phyloP scores from a whole-genome alignment of 2,888 invertebrate species.

The Zeuzera pyrina region DNA sequence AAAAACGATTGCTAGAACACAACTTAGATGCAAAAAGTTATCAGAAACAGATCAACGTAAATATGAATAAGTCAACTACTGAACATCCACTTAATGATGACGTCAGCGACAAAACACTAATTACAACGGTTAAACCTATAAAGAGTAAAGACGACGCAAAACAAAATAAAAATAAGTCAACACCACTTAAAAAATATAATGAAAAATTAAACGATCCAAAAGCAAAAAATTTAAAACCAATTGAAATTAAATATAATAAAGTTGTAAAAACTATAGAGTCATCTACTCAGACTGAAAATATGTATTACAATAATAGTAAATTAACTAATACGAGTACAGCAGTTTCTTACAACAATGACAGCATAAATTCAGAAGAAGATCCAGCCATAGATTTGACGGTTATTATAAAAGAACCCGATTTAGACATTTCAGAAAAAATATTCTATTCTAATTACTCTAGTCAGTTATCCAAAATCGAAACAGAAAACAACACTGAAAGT shows the following conservation, averaged over 20 bases:
- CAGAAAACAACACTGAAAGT: conserved; percentile 11
- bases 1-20: conserved; percentile 33
- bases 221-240: conserved; percentile 26
- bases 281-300: conserved; percentile 15
- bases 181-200: conserved; percentile 52
- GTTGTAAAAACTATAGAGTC: conserved; percentile 21
- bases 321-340: conserved; percentile 15
- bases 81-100: conserved; percentile 16
- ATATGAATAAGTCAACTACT: conserved; percentile 16
- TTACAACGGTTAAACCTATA: conserved; percentile 16
- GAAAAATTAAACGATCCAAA: conserved; percentile 40
- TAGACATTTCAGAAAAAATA: conserved; percentile 19
- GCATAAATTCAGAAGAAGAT: conserved; percentile 27
- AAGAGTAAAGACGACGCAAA: conserved; percentile 25
- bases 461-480: conserved; percentile 28
- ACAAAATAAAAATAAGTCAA: no score
- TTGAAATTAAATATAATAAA: conserved; percentile 22
- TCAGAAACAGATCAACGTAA: conserved; percentile 12
- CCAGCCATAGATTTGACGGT: conserved; percentile 48
- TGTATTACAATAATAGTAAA: conserved; percentile 14
- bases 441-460: conserved; percentile 22
- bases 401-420: conserved; percentile 39
- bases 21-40: conserved; percentile 19
- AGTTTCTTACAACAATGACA: conserved; percentile 9
- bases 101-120: conserved; percentile 19